Percentiles rank a stretch among this genome's conserved stretches.
These are phyloP conservation scores for Halisarca cf. caerulea DNA, from an alignment of 37 sponge, comb jelly and placozoan genomes.

Conservation along the genomic window DNA sequence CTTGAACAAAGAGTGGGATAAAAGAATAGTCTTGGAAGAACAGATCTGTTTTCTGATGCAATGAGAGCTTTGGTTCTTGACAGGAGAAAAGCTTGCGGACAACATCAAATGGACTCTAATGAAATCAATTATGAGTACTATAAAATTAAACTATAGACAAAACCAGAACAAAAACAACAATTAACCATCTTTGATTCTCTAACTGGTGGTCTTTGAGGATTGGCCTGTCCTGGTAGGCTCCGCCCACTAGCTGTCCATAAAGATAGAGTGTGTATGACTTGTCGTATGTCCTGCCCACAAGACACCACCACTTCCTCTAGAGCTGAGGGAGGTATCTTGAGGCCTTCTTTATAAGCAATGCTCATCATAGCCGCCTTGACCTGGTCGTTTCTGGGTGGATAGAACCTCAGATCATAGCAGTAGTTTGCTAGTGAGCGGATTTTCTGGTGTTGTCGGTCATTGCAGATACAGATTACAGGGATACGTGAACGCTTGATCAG, in stretches of 20 bases:
- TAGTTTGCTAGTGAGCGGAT: conserved; percentile 92
- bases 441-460: conserved; percentile 86
- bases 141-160: too few relatives aligned
- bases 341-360: conserved; percentile 84
- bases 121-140: too few relatives aligned
- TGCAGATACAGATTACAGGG: conserved; percentile 99
- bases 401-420: conserved; percentile 90
- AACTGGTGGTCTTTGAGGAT: conserved; percentile 55
- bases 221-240: conserved; percentile 51
- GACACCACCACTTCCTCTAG: conserved; percentile 80
- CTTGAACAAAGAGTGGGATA: conserved; percentile 93
- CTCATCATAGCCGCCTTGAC: conserved; percentile 94
- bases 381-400: conserved; percentile 83
- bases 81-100: conserved; percentile 73
- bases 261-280: conserved; percentile 83
- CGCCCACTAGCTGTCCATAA: conserved; percentile 80
- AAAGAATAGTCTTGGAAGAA: conserved; percentile 96
- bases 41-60: conserved; percentile 82
- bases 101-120: conserved; percentile 92
- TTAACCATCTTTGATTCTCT: conserved; percentile 67
- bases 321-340: conserved; percentile 83
- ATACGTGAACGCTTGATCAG: conserved; percentile 87
- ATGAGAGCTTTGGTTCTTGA: conserved; percentile 38
- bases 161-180: too few relatives aligned
- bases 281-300: conserved; percentile 82